Evolutionary conservation across 30 jellyfish, hydroid and myxozoan genomes (phyloP).

Genomic region (Rhopilema esculentum): DNA sequence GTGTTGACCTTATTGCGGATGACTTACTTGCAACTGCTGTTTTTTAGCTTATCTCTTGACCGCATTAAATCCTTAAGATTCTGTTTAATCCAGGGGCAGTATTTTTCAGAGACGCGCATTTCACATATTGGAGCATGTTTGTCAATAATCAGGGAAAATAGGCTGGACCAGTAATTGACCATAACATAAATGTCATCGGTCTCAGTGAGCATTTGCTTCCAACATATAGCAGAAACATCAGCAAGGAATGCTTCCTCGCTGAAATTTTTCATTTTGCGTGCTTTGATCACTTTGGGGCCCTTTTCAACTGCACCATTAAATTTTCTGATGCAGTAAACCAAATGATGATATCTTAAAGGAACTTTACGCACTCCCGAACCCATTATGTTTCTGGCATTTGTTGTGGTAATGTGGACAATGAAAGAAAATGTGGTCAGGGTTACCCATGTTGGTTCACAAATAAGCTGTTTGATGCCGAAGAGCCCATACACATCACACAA

Average conservation of each 20-base stretch:
- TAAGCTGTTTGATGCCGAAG: constrained; percentile 39
- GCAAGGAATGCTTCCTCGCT: constrained; percentile 54
- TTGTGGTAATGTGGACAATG: constrained; percentile 49
- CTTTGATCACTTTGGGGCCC: constrained; percentile 58
- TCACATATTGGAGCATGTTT: constrained; percentile 31
- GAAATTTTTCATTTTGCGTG: constrained; percentile 36
- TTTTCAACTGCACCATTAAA: constrained; percentile 34
- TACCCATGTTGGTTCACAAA: constrained; percentile 34
- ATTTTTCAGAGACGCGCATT: constrained; percentile 55
- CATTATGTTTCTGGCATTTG: constrained; percentile 23
- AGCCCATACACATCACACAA: constrained; percentile 14
- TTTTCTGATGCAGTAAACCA: constrained; percentile 49
- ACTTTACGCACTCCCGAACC: constrained; percentile 28
- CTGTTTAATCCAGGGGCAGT: constrained; percentile 59
- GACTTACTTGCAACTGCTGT: background rate
- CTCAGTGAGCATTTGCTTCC: constrained; percentile 52
- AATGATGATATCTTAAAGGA: constrained; percentile 23
- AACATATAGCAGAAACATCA: constrained; percentile 54
- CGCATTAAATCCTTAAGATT: constrained; percentile 38
- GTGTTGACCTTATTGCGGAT: constrained; percentile 9
- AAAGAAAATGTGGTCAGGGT: constrained; percentile 34
- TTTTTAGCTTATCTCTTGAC: constrained; percentile 55
- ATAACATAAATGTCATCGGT: constrained; percentile 35
- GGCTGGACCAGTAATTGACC: constrained; percentile 24
- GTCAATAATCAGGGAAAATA: constrained; percentile 32